Conservation (phyloP, 92 coral and sea anemone species). For the Umimayanthus kanabou region DNA sequence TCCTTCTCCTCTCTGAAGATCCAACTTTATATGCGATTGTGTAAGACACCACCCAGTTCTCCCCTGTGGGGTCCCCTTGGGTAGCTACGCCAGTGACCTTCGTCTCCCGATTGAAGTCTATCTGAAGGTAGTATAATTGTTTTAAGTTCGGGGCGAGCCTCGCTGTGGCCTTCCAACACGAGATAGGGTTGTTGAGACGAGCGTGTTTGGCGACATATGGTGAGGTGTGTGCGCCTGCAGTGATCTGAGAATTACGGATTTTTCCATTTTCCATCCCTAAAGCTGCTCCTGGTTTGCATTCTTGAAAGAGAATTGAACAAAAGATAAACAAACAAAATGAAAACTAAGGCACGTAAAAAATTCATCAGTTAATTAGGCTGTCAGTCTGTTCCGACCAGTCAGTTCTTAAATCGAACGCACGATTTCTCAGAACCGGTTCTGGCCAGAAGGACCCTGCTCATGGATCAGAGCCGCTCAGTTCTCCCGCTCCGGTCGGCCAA, state of each 20-base stretch:
- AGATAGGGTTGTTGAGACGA: slow-evolving; percentile 26
- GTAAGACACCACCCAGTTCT: slow-evolving; percentile 20
- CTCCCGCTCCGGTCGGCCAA: no score
- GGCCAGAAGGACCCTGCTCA: no score
- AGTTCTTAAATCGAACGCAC: no score
- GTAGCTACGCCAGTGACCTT: slow-evolving; percentile 14
- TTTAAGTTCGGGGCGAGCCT: not conserved
- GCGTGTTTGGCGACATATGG: slow-evolving; percentile 9
- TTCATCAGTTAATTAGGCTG: no score
- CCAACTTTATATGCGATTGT: not conserved
- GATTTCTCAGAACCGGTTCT: no score
- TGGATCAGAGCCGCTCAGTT: no score
- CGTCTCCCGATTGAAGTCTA: not conserved
- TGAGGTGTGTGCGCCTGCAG: not conserved
- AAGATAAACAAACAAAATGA: not conserved
- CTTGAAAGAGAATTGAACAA: not conserved
- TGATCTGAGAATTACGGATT: slow-evolving; percentile 20
- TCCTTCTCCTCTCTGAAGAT: not conserved
- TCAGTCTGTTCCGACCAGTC: no score
- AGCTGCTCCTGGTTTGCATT: slow-evolving; percentile 6
- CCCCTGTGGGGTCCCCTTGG: slow-evolving; percentile 37
- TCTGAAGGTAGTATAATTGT: not conserved
- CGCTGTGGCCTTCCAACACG: slow-evolving; percentile 24
- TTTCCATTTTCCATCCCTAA: slow-evolving; percentile 34
- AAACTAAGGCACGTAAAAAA: not conserved